Conservation (phyloP, 2,888 invertebrate genomes). For the Eledona agricola region DNA sequence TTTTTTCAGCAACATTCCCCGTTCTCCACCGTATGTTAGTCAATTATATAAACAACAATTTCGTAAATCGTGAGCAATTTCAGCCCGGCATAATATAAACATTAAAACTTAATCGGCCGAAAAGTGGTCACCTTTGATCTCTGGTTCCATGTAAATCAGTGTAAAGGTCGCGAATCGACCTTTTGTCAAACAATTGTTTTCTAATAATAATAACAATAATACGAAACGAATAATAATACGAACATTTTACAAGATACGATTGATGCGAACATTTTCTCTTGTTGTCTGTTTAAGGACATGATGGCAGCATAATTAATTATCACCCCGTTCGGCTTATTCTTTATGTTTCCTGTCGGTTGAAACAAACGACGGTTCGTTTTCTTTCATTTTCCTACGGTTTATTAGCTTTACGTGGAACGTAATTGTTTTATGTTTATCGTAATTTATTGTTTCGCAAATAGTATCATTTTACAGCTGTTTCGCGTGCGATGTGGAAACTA, state of each 20-base stretch:
- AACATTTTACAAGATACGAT: too few relatives aligned
- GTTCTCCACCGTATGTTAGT: too few relatives aligned
- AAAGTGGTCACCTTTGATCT: constrained; percentile 10
- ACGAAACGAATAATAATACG: too few relatives aligned
- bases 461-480: constrained; percentile 28
- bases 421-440: constrained; percentile 29
- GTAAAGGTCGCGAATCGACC: constrained; percentile 10
- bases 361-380: constrained; percentile 7
- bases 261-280: constrained; percentile 2
- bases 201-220: too few relatives aligned
- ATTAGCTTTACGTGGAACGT: constrained; percentile 14
- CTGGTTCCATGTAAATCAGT: constrained; percentile 5
- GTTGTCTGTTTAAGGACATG: constrained; percentile 3
- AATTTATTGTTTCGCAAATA: constrained; percentile 28
- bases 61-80: constrained; percentile 1
- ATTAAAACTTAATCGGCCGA: constrained; percentile 7
- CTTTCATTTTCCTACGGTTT: constrained; percentile 12
- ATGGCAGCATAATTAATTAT: constrained; percentile 19
- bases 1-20: too few relatives aligned
- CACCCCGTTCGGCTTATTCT: constrained; percentile 16
- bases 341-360: constrained; percentile 16
- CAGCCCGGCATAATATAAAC: background rate
- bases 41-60: too few relatives aligned
- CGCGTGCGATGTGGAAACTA: constrained; percentile 19
- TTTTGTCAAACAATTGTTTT: too few relatives aligned